Conservation (phyloP, 2,797 vertebrate genomes). For the Melopsittacus undulatus region DNA sequence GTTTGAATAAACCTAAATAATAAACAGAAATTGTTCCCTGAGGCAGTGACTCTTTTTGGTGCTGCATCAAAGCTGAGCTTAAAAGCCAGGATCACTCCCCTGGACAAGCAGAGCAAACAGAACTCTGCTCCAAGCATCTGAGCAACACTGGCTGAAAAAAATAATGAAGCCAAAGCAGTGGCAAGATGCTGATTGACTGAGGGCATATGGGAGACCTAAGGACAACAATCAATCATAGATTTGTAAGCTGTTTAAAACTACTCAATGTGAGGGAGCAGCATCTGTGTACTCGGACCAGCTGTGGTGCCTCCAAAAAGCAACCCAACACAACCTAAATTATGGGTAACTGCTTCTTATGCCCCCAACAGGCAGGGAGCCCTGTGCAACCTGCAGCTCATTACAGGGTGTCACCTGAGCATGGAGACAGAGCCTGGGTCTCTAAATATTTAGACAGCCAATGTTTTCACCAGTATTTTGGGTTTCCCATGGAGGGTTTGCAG, state of each 20-base stretch:
- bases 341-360: background rate
- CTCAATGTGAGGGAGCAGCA: background rate
- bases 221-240: constrained; percentile 16
- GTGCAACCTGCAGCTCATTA: rapidly evolving
- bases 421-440: background rate
- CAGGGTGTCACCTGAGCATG: background rate
- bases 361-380: background rate
- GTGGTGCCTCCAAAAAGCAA: background rate
- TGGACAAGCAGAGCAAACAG: rapidly evolving
- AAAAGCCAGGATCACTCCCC: background rate
- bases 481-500: background rate
- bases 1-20: background rate
- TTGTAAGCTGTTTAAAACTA: constrained; percentile 11
- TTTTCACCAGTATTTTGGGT: background rate
- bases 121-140: background rate
- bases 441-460: constrained; percentile 50
- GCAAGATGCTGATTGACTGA: constrained; percentile 25
- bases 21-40: background rate
- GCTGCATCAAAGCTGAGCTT: background rate
- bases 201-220: constrained; percentile 25
- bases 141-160: background rate
- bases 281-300: background rate
- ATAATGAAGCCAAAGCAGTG: background rate
- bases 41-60: background rate
- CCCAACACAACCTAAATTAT: background rate